Percentiles rank a stretch among this genome's conserved stretches.
phyloP scores from a whole-genome alignment of 1,140 invertebrate species.

The Polypedilum vanderplanki region DNA sequence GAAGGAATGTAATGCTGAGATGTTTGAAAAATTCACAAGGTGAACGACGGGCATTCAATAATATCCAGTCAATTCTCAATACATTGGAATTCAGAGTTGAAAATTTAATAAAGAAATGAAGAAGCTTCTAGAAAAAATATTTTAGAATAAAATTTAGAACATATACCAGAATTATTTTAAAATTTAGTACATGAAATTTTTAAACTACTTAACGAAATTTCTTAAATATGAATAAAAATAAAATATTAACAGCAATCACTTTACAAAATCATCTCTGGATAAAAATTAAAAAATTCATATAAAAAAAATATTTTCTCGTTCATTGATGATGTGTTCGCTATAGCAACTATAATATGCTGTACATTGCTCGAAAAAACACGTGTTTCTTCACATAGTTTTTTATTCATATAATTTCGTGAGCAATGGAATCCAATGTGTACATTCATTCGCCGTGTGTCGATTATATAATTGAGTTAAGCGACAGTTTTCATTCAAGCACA shows the following conservation, averaged over 20 bases:
- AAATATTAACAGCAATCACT: too few relatives aligned
- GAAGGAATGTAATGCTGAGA: neutral
- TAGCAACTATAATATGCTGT: neutral
- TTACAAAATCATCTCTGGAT: too few relatives aligned
- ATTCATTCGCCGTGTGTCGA: neutral
- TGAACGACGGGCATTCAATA: neutral
- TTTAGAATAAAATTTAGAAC: too few relatives aligned
- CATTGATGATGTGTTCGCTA: neutral
- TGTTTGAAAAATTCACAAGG: constrained; percentile 6
- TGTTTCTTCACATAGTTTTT: constrained; percentile 19
- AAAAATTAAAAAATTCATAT: too few relatives aligned
- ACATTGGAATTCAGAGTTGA: neutral
- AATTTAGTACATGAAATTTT: too few relatives aligned
- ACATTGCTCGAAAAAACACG: neutral
- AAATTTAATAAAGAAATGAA: too few relatives aligned
- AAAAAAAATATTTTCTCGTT: too few relatives aligned
- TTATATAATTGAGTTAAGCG: constrained; percentile 14
- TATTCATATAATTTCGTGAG: neutral
- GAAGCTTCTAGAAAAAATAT: too few relatives aligned
- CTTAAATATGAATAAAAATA: too few relatives aligned
- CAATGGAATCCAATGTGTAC: too few relatives aligned
- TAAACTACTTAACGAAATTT: too few relatives aligned
- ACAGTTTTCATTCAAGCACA: constrained; percentile 13
- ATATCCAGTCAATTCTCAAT: neutral
- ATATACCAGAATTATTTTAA: too few relatives aligned